These are phyloP conservation scores for Synchiropus splendidus DNA, from an alignment of 2,113 vertebrate genomes.

Conservation along the genomic window DNA sequence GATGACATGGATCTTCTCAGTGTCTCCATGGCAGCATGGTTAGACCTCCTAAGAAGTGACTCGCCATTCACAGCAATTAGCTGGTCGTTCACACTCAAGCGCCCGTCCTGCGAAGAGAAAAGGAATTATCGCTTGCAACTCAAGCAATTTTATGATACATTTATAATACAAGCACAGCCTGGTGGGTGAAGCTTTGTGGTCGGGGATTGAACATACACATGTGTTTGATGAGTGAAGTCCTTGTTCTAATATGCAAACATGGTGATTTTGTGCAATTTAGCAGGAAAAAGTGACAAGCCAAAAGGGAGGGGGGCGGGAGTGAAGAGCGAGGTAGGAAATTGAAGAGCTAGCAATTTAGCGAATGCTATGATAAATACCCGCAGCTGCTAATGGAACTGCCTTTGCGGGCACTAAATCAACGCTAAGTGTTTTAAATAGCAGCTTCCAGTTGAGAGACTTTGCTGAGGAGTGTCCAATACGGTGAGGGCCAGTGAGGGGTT, in stretches of 20 bases:
- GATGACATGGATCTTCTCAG: slow-evolving; percentile 89
- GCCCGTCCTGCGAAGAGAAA: slow-evolving; percentile 74
- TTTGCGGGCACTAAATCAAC: slow-evolving; percentile 57
- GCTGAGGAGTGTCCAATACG: slow-evolving; percentile 16
- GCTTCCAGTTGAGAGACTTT: slow-evolving; percentile 37
- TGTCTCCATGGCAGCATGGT: slow-evolving; percentile 90
- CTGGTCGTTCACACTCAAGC: slow-evolving; percentile 81
- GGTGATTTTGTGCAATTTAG: too few species aligned
- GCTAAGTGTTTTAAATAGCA: slow-evolving; percentile 65
- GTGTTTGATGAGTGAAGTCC: too few species aligned
- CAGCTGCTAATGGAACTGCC: slow-evolving; percentile 57
- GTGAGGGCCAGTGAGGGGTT: slow-evolving; percentile 1
- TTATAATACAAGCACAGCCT: too few species aligned
- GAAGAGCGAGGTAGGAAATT: slow-evolving; percentile 25
- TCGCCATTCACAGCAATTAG: slow-evolving; percentile 86
- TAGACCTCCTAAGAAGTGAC: slow-evolving; percentile 79
- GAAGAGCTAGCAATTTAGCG: slow-evolving; percentile 50
- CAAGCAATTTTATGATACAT: neutral
- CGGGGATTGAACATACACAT: too few species aligned
- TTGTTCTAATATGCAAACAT: too few species aligned
- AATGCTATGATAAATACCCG: slow-evolving; percentile 54
- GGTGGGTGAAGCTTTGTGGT: too few species aligned
- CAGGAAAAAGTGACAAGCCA: neutral
- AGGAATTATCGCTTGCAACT: neutral
- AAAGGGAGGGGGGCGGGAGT: slow-evolving; percentile 10